Conservation (phyloP, 2,888 invertebrate species). For the Xestia ashworthii region DNA sequence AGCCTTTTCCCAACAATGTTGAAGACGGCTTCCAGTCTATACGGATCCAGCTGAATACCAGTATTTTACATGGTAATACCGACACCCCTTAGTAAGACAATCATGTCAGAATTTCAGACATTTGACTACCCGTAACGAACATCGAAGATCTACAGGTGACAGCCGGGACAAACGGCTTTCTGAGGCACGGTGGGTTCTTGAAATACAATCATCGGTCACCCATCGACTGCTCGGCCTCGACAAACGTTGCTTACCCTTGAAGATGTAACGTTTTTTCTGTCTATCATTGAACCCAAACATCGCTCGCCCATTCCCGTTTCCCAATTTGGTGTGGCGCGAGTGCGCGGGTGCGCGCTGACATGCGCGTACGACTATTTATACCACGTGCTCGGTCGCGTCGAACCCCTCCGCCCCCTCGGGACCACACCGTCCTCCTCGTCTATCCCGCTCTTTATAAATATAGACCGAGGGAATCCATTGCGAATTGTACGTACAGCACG, state of each 20-base stretch:
- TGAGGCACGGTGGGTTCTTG: not conserved
- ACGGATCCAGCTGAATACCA: not conserved
- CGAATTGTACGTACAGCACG: conserved; percentile 74
- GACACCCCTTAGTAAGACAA: not conserved
- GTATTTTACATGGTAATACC: not conserved
- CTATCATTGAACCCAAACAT: conserved; percentile 68
- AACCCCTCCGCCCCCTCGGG: conserved; percentile 45
- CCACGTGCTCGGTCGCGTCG: conserved; percentile 78
- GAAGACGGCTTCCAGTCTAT: not conserved
- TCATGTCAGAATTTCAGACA: not conserved
- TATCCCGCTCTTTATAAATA: conserved; percentile 83
- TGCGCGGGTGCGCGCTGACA: conserved; percentile 76
- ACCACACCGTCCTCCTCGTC: conserved; percentile 62
- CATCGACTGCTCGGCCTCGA: not conserved
- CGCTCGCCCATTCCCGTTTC: conserved; percentile 79
- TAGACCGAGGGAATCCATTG: conserved; percentile 85
- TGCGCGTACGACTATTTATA: conserved; percentile 88
- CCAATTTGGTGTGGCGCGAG: conserved; percentile 86
- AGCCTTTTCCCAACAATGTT: not conserved
- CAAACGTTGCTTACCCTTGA: not conserved
- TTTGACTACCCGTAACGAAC: not conserved
- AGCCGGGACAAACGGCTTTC: too few relatives aligned
- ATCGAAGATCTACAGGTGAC: not conserved
- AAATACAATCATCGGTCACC: too few relatives aligned
- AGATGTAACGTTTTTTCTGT: not conserved